phyloP scores from a whole-genome alignment of 2,797 vertebrate species.

The Periparus ater region DNA sequence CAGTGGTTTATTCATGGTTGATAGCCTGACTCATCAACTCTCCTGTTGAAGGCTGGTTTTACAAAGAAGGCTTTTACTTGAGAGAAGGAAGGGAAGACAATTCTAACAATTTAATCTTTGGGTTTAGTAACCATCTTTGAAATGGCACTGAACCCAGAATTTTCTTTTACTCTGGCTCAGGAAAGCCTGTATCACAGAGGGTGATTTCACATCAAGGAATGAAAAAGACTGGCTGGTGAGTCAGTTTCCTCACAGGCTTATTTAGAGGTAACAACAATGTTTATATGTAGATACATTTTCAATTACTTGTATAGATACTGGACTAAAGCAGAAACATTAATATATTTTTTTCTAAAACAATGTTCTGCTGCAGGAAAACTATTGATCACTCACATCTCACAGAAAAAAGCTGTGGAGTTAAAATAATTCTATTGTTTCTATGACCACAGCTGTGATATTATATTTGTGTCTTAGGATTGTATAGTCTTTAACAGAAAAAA shows the following conservation, averaged over 20 bases:
- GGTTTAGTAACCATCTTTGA: not conserved
- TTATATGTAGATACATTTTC: not conserved
- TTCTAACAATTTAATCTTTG: not conserved
- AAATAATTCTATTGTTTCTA: not conserved
- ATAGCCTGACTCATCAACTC: slow-evolving; percentile 46
- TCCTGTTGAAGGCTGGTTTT: not conserved
- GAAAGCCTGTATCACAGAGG: not conserved
- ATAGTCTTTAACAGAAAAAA: not conserved
- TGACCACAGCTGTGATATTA: not conserved
- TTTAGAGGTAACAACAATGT: not conserved
- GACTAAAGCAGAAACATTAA: not conserved
- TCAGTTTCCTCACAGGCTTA: not conserved
- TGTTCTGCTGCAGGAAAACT: not conserved
- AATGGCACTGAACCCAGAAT: not conserved
- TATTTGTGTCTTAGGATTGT: not conserved
- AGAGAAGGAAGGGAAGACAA: slow-evolving; percentile 4
- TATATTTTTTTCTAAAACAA: not conserved
- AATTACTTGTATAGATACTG: not conserved
- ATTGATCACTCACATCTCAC: not conserved
- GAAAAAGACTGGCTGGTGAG: not conserved
- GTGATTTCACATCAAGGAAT: not conserved
- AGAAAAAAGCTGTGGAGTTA: not conserved
- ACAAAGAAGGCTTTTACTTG: slow-evolving; percentile 54
- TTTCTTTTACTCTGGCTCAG: not conserved
- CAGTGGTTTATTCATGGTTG: slow-evolving; percentile 19